Conservation (phyloP, 2,113 vertebrate genomes). For the Rallus limicola region DNA sequence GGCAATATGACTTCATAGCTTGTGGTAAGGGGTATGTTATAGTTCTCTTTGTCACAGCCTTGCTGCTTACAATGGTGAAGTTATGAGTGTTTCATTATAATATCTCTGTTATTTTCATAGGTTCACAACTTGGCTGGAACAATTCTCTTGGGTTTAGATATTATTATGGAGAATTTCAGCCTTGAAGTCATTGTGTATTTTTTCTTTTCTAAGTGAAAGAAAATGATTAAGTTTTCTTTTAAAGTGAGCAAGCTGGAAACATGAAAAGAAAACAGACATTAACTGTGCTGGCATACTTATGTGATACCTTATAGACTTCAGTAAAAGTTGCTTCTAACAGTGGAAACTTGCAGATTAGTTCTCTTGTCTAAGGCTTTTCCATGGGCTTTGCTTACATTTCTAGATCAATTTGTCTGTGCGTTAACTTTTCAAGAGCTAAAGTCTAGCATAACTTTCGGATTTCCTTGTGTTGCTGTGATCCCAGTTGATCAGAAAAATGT, state of each 20-base stretch:
- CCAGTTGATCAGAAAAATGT: background rate
- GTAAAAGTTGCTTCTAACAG: background rate
- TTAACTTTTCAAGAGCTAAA: background rate
- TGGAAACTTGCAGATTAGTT: background rate
- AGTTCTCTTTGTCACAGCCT: background rate
- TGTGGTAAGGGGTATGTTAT: background rate
- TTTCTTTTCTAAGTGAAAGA: slow-evolving; percentile 17
- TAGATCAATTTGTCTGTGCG: background rate
- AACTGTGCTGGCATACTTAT: background rate
- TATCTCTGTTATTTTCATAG: background rate
- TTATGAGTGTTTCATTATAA: slow-evolving; percentile 8
- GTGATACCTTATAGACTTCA: background rate
- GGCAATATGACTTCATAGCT: background rate
- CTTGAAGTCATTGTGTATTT: background rate
- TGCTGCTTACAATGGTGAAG: background rate
- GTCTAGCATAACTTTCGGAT: background rate
- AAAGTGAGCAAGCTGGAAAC: slow-evolving; percentile 14
- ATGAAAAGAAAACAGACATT: background rate
- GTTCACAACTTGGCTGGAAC: background rate
- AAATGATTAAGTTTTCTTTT: slow-evolving; percentile 20
- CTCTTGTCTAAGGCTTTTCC: background rate
- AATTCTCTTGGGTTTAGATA: background rate
- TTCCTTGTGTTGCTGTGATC: background rate
- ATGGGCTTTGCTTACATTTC: background rate
- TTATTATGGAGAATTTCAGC: background rate